A percentile compares a stretch with the other conserved stretches of the same genome.
Conservation (phyloP, 2,113 vertebrate species). For the Neogobius melanostomus region DNA sequence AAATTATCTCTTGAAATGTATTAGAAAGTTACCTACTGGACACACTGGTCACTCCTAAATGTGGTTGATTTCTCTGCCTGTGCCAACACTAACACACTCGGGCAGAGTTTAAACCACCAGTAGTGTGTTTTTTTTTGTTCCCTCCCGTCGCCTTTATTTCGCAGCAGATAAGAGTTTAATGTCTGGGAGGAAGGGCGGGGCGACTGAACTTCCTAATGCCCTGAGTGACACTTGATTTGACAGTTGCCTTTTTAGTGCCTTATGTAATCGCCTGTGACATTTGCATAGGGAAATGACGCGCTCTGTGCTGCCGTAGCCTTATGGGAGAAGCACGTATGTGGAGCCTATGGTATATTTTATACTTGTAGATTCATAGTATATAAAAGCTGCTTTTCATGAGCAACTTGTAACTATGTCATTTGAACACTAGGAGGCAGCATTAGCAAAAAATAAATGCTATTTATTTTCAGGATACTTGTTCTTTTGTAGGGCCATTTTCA, state of each 20-base stretch:
- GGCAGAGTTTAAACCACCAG: constrained; percentile 1
- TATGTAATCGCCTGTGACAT: constrained; percentile 24
- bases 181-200: constrained; percentile 53
- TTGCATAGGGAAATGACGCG: constrained; percentile 46
- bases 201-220: constrained; percentile 40
- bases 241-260: neutral
- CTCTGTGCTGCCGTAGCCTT: neutral
- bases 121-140: constrained; percentile 33
- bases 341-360: neutral
- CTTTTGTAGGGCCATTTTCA: too few species aligned
- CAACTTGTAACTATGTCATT: neutral
- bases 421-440: constrained; percentile 58
- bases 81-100: constrained; percentile 48
- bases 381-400: neutral
- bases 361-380: neutral
- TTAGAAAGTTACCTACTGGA: too few species aligned
- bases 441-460: neutral
- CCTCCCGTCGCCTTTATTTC: constrained; percentile 13
- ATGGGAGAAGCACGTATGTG: neutral
- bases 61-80: too few species aligned
- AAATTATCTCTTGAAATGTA: too few species aligned
- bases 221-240: constrained; percentile 19
- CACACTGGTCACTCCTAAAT: too few species aligned
- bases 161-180: constrained; percentile 43
- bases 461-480: too few species aligned